Evolutionary conservation across 2,797 vertebrate genomes (phyloP).

Genomic region (Clarias pachynema): DNA sequence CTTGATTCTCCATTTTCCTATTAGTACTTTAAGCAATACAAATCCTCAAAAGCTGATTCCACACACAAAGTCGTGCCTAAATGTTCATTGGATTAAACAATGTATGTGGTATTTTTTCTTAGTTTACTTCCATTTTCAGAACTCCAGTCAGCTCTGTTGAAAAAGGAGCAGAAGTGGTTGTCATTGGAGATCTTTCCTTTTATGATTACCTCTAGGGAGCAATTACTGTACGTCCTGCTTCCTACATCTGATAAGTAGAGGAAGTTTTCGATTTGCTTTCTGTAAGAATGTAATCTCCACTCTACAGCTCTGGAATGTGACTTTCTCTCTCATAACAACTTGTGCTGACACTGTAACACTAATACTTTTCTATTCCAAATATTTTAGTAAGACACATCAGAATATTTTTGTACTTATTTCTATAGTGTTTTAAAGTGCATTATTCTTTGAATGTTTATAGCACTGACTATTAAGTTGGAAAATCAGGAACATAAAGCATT

Average conservation of each 20-base stretch:
- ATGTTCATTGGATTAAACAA: not conserved
- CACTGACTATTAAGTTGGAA: not conserved
- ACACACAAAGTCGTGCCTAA: not conserved
- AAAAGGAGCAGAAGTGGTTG: not conserved
- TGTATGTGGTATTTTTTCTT: not conserved
- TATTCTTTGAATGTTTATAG: not conserved
- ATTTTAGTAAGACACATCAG: not conserved
- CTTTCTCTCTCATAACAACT: not conserved
- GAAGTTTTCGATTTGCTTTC: not conserved
- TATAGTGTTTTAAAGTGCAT: not conserved
- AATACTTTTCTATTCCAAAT: not conserved
- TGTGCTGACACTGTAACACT: too few species aligned
- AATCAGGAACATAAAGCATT: not conserved
- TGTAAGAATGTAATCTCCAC: not conserved
- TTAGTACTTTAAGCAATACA: not conserved
- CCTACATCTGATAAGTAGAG: not conserved
- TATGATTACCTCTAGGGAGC: slow-evolving; percentile 21
- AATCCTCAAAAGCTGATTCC: not conserved
- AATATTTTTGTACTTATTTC: not conserved
- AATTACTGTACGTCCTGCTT: not conserved
- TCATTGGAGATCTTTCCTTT: not conserved
- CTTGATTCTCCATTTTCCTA: not conserved
- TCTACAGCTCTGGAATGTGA: not conserved
- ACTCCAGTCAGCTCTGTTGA: not conserved
- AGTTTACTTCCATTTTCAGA: not conserved